Evolutionary conservation across 1,140 invertebrate genomes (phyloP).

Genomic region (Aphis craccivora): DNA sequence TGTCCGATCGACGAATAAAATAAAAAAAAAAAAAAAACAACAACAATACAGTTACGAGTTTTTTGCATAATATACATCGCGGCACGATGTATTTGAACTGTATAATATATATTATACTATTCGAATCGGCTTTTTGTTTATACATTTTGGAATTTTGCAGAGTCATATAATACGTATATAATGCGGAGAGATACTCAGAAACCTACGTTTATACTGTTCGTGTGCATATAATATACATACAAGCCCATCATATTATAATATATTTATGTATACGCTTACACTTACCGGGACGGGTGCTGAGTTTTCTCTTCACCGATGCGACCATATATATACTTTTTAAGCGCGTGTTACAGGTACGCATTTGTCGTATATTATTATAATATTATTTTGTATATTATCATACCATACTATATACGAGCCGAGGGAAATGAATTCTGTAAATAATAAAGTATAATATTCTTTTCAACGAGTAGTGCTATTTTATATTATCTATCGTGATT

Average conservation of each 20-base stretch:
- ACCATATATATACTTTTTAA: not conserved
- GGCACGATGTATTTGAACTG: not conserved
- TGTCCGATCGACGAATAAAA: not conserved
- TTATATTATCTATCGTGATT: not conserved
- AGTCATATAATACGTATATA: not conserved
- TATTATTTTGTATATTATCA: not conserved
- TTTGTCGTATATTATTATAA: not conserved
- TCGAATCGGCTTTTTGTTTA: not conserved
- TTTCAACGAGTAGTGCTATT: not conserved
- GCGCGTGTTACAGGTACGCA: too few relatives aligned
- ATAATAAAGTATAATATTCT: not conserved
- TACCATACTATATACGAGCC: not conserved
- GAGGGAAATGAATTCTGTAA: not conserved
- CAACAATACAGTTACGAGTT: not conserved
- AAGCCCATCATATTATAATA: not conserved
- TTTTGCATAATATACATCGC: not conserved
- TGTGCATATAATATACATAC: not conserved
- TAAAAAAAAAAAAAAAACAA: not conserved
- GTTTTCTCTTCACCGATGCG: not conserved
- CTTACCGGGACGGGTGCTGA: not conserved
- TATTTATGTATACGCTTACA: not conserved
- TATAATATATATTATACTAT: not conserved
- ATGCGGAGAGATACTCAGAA: not conserved
- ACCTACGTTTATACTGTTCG: not conserved
- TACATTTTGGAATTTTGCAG: not conserved